Conservation (phyloP, 2,888 invertebrate species). For the Lepeophtheirus nordmannii region DNA sequence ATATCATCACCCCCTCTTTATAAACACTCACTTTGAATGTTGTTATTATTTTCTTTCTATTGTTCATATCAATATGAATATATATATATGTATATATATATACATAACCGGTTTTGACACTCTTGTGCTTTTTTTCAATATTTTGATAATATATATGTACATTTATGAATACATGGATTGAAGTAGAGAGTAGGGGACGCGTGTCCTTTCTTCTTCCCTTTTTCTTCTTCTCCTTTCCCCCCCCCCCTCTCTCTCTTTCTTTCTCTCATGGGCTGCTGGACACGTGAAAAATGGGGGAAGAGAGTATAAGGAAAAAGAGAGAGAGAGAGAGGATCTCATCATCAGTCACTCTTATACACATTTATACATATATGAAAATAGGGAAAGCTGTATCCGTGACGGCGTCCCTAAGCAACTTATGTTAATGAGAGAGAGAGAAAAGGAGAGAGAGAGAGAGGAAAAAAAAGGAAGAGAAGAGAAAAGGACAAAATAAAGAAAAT, state of each 20-base stretch:
- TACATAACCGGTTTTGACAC: conserved; percentile 5
- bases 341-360: too few species aligned
- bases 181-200: neutral
- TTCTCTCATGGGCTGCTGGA: neutral
- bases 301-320: too few species aligned
- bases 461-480: too few species aligned
- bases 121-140: conserved; percentile 4
- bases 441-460: too few species aligned
- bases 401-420: too few species aligned
- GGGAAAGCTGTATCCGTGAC: too few species aligned
- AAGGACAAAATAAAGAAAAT: too few species aligned
- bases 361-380: too few species aligned
- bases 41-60: neutral
- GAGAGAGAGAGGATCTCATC: too few species aligned
- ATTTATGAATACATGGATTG: neutral
- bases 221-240: neutral
- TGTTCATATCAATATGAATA: neutral
- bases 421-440: too few species aligned
- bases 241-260: neutral
- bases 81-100: neutral
- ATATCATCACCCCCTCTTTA: neutral
- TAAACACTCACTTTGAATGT: conserved; percentile 8
- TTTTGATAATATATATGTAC: neutral
- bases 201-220: neutral
- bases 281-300: neutral